Conservation (phyloP, 2,888 invertebrate genomes). For the Oscheius sp. region DNA sequence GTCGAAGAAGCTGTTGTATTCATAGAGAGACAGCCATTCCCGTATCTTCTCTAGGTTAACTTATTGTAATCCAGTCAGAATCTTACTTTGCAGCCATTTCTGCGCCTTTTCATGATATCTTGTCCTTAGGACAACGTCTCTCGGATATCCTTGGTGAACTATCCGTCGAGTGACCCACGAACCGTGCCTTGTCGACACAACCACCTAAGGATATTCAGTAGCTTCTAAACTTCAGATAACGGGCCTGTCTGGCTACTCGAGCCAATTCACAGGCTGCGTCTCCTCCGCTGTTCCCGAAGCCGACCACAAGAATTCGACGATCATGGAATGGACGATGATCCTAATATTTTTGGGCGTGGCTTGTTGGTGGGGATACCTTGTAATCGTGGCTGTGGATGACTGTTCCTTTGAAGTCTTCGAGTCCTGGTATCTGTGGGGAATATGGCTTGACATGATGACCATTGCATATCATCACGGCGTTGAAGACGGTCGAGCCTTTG, state of each 20-base stretch:
- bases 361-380: slow-evolving; percentile 36
- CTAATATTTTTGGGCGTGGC: not conserved
- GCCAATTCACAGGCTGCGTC: slow-evolving; percentile 74
- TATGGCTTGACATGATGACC: slow-evolving; percentile 75
- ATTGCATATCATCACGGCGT: slow-evolving; percentile 75
- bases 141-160: slow-evolving; percentile 29
- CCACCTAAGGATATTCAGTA: slow-evolving; percentile 13
- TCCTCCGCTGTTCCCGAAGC: slow-evolving; percentile 75
- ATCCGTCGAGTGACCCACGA: slow-evolving; percentile 39
- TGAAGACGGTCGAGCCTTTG: slow-evolving; percentile 57
- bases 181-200: slow-evolving; percentile 31
- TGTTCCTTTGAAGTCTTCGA: slow-evolving; percentile 30
- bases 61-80: too few species aligned
- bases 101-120: slow-evolving; percentile 26
- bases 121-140: slow-evolving; percentile 35
- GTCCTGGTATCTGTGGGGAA: slow-evolving; percentile 63
- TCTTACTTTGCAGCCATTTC: slow-evolving; percentile 24
- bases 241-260: slow-evolving; percentile 60
- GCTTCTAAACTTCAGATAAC: not conserved
- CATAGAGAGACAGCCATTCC: slow-evolving; percentile 22
- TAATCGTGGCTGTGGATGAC: slow-evolving; percentile 33
- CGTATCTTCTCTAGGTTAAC: slow-evolving; percentile 9
- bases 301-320: slow-evolving; percentile 73
- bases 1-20: slow-evolving; percentile 33
- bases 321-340: slow-evolving; percentile 32